A percentile compares a stretch with the other conserved stretches of the same genome.
Conservation (phyloP, 2,888 invertebrate genomes). For the Adelphocoris suturalis region DNA sequence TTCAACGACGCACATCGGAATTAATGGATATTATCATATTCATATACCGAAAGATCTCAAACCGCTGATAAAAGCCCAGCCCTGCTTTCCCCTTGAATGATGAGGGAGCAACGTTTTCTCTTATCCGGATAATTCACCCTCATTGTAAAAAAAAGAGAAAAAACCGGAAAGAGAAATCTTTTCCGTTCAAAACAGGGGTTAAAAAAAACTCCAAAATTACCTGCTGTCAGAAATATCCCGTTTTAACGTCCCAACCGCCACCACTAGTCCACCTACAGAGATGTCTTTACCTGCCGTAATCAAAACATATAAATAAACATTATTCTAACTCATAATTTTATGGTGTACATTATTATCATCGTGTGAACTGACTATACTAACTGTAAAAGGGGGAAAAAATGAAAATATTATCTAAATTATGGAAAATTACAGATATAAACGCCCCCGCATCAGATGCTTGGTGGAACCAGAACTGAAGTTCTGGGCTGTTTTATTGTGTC, state of each 20-base stretch:
- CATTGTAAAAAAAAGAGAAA: not conserved
- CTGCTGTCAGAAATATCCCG: constrained; percentile 36
- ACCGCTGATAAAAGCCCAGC: constrained; percentile 39
- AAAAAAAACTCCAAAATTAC: constrained; percentile 52
- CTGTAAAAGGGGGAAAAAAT: not conserved
- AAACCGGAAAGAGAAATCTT: constrained; percentile 5
- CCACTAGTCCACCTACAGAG: not conserved
- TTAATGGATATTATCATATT: constrained; percentile 68
- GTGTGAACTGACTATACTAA: not conserved
- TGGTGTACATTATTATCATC: not conserved
- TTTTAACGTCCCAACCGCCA: constrained; percentile 29
- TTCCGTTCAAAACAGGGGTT: not conserved
- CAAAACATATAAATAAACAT: not conserved
- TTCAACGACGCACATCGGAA: constrained; percentile 29
- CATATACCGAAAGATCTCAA: constrained; percentile 57
- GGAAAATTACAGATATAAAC: not conserved
- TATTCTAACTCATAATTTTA: not conserved
- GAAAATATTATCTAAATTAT: not conserved
- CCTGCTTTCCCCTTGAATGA: constrained; percentile 14
- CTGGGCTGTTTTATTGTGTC: not conserved
- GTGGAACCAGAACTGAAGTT: not conserved
- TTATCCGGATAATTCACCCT: constrained; percentile 59
- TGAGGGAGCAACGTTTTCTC: constrained; percentile 9
- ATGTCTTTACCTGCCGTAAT: not conserved
- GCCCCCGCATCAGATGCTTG: not conserved